Base-by-base conservation (phyloP, 2,113 vertebrate genomes). In the Halichoerus grypus region DNA sequence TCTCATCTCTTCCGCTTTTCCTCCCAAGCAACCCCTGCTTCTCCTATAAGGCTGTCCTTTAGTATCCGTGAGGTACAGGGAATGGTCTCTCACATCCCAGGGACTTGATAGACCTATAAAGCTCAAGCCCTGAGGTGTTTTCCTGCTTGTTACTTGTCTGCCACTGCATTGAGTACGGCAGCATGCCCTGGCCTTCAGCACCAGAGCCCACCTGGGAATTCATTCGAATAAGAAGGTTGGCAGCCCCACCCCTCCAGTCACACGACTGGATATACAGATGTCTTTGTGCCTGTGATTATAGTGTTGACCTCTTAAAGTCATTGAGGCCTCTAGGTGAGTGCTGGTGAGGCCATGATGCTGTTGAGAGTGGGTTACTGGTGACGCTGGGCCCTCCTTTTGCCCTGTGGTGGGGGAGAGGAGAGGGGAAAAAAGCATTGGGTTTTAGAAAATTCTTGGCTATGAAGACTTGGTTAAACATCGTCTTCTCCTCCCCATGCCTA, bases 371-470 rank as follows among this genome's bases (percentile, higher is more conserved):
- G 7, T 84, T 91, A 33, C 39, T 88, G 28, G 49, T 95, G 65
- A 91, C 12, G 7, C 11, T 39, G 79, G 42, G 19, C 19, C 91
- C 15, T 86, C 31, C 15, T 94, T 94, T 72, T 97, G 18, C 22
- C 22, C 16, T 67, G 24, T 94, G n/a, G 3, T 67, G 26, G 33
- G 8, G 9, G 19, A 81, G 18, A 24, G 7, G 13, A 53, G 59
- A 72, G 24, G 69, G 36, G 36, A 51, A 69, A 88, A 42, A 13
- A 82, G 24, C 46, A 87, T 39, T 86, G 63, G 46, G 15, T 93
- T 95, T 61, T 95, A 74, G 89, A 93, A 95, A 97, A 91, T 93
- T 24, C 31, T 97, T 88, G 36, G 2, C 71, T 88, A 6, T 80
- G 67, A 91, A 83, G 69, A 84, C 46, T 94, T 92, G 26, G 18